Evolutionary conservation across 2,113 vertebrate species (phyloP).

Genomic region (Scomber japonicus): DNA sequence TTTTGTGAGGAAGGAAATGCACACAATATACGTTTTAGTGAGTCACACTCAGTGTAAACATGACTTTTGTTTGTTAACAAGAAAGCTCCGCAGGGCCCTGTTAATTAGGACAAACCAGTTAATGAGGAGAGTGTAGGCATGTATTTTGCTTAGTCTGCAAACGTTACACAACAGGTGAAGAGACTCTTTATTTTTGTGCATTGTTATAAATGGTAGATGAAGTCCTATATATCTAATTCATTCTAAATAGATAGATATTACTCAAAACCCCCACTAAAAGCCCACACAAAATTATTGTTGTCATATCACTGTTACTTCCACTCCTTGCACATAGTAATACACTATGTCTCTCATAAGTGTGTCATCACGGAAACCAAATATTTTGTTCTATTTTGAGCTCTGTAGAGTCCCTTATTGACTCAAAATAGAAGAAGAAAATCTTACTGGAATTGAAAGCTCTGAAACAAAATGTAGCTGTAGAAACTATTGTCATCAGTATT

Average conservation of each 20-base stretch:
- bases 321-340: not conserved
- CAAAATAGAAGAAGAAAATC: not conserved
- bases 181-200: not conserved
- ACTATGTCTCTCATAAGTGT: not conserved
- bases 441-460: not conserved
- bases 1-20: too few species aligned
- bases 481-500: not conserved
- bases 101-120: too few species aligned
- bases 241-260: not conserved
- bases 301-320: not conserved
- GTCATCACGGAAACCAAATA: not conserved
- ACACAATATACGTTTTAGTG: too few species aligned
- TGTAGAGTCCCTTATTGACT: conserved; percentile 1
- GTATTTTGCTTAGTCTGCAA: too few species aligned
- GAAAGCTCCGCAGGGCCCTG: too few species aligned
- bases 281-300: not conserved
- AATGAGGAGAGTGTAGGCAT: too few species aligned
- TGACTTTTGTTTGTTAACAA: too few species aligned
- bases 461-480: not conserved
- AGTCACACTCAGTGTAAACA: too few species aligned
- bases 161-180: not conserved
- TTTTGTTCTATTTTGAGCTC: conserved; percentile 12
- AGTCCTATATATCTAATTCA: not conserved
- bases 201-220: not conserved
- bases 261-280: not conserved